Conservation (phyloP, 2,797 vertebrate genomes). For the Tragopan temminckii region DNA sequence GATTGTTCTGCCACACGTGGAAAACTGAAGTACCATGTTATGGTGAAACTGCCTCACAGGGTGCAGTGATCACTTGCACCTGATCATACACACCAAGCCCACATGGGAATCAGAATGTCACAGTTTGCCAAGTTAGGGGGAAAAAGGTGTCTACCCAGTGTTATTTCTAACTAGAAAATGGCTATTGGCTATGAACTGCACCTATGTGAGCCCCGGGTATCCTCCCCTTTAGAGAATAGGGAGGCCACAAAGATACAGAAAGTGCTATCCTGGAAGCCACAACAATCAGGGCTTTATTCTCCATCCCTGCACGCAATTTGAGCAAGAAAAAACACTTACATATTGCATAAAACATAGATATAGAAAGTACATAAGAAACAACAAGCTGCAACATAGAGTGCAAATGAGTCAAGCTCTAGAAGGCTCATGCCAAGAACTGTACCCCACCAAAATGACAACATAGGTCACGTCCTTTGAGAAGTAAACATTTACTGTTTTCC, state of each 20-base stretch:
- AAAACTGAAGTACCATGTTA: not conserved
- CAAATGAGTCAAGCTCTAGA: slow-evolving; percentile 32
- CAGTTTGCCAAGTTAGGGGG: not conserved
- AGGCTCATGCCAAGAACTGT: not conserved
- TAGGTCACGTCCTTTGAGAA: not conserved
- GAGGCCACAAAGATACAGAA: not conserved
- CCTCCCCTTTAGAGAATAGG: not conserved
- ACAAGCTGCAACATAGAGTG: not conserved
- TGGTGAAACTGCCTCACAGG: not conserved
- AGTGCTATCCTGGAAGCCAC: not conserved
- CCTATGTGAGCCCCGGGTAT: fast-evolving
- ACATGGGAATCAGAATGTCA: fast-evolving
- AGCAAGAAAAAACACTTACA: not conserved
- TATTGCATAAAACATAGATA: not conserved
- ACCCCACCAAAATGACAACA: not conserved
- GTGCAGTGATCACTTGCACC: not conserved
- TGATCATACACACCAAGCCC: not conserved
- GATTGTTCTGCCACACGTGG: too few species aligned
- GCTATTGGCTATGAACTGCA: fast-evolving
- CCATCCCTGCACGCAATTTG: not conserved
- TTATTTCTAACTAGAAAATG: not conserved
- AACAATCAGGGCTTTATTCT: not conserved
- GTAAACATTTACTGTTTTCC: not conserved
- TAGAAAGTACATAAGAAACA: not conserved
- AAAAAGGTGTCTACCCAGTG: fast-evolving